phyloP scores from a whole-genome alignment of 2,113 vertebrate species.

The Neolamprologus devosi region DNA sequence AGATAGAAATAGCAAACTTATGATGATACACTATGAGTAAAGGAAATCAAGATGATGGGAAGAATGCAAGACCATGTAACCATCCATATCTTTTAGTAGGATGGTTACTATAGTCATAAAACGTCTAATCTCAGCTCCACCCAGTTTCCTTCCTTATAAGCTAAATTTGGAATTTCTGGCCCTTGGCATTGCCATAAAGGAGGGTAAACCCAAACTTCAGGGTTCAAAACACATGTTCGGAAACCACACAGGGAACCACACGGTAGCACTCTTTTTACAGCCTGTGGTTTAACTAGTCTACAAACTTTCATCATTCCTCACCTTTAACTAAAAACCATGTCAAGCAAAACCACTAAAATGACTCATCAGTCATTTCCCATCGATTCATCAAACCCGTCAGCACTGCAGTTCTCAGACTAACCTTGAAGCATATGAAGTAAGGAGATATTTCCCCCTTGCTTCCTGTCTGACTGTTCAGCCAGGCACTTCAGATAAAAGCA shows the following conservation, averaged over 20 bases:
- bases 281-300: not conserved
- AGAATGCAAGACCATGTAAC: not conserved
- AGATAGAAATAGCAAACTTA: not conserved
- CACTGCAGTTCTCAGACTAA: not conserved
- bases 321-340: not conserved
- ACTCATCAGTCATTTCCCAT: not conserved
- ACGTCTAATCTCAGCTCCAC: not conserved
- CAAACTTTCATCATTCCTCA: not conserved
- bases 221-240: not conserved
- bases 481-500: slow-evolving; percentile 23
- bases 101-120: not conserved
- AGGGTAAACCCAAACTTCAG: not conserved
- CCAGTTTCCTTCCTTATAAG: not conserved
- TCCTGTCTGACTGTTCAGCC: not conserved
- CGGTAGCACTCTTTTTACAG: not conserved
- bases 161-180: not conserved
- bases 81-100: not conserved
- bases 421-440: not conserved
- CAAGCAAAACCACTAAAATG: not conserved
- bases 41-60: not conserved
- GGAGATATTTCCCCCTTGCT: not conserved
- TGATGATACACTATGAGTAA: not conserved
- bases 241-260: not conserved
- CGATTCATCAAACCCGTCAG: not conserved
- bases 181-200: not conserved